Conservation (phyloP, 2,888 invertebrate species). For the Tromatobia lineatoria region DNA sequence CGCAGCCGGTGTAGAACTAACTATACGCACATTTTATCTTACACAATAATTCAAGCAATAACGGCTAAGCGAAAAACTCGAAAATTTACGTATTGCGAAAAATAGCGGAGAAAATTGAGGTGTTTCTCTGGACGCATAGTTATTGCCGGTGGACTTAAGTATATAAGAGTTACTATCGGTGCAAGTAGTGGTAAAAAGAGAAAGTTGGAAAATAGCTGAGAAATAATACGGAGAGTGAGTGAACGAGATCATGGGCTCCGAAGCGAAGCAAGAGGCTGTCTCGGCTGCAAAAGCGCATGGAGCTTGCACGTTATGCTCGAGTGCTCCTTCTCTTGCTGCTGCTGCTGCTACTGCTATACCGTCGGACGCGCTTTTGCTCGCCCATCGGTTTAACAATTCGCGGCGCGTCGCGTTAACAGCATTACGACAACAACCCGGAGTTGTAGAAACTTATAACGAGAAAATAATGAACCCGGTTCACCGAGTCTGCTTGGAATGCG, state of each 20-base stretch:
- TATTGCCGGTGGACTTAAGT: neutral
- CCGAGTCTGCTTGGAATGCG: slow-evolving; percentile 84
- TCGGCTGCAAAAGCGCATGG: slow-evolving; percentile 18
- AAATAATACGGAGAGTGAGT: slow-evolving; percentile 34
- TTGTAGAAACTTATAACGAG: slow-evolving; percentile 85
- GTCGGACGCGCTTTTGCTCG: slow-evolving; percentile 7
- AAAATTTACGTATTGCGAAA: neutral
- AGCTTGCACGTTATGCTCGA: slow-evolving; percentile 27
- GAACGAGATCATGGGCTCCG: slow-evolving; percentile 23
- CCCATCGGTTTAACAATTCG: slow-evolving; percentile 81
- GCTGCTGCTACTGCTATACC: slow-evolving; percentile 24
- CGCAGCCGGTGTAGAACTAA: too few relatives aligned
- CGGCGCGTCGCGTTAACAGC: slow-evolving; percentile 84
- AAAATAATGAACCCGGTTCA: slow-evolving; percentile 84
- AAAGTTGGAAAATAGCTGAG: slow-evolving; percentile 42
- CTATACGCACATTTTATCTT: too few relatives aligned
- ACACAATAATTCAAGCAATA: neutral
- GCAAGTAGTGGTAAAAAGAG: slow-evolving; percentile 44
- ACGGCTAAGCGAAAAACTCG: neutral
- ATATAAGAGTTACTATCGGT: slow-evolving; percentile 2
- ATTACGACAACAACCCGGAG: slow-evolving; percentile 85
- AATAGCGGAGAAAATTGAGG: neutral
- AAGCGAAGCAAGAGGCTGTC: slow-evolving; percentile 31
- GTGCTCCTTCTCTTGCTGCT: slow-evolving; percentile 9
- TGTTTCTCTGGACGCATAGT: neutral